Percentiles rank a stretch among this genome's conserved stretches.
Conservation (phyloP, 1,140 invertebrate genomes). For the Fopius arisanus region DNA sequence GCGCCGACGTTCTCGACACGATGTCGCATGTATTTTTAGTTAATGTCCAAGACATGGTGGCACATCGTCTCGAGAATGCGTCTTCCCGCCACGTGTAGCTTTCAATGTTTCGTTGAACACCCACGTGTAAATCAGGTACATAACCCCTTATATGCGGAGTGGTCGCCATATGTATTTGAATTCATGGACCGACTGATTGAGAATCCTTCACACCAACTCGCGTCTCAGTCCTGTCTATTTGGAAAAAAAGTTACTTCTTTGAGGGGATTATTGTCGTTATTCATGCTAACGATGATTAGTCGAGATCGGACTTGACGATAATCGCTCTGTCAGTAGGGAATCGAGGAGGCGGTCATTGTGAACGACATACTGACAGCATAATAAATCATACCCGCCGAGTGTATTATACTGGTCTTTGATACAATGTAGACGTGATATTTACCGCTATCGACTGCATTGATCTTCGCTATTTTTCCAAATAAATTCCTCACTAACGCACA, state of each 20-base stretch:
- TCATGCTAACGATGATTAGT: constrained; percentile 63
- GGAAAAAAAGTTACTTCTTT: constrained; percentile 1
- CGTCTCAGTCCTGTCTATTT: background rate
- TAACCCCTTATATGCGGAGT: constrained; percentile 34
- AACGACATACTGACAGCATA: constrained; percentile 63
- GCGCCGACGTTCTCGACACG: background rate
- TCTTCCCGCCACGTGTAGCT: background rate
- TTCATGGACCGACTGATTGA: background rate
- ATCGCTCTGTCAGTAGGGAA: constrained; percentile 60
- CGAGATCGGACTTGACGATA: constrained; percentile 58
- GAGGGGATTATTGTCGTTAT: constrained; percentile 61
- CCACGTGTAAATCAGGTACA: constrained; percentile 30
- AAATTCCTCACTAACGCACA: too few species aligned
- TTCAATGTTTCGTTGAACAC: constrained; percentile 18
- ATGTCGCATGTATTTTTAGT: constrained; percentile 1
- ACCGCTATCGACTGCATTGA: background rate
- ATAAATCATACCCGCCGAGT: constrained; percentile 53
- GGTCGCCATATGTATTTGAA: background rate
- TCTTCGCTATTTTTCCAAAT: too few species aligned
- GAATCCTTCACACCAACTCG: too few species aligned
- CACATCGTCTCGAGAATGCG: background rate
- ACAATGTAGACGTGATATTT: constrained; percentile 18
- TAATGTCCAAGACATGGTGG: background rate
- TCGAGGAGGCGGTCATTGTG: constrained; percentile 60
- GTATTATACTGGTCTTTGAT: constrained; percentile 23